Evolutionary conservation across 2,113 vertebrate species (phyloP).

Genomic region (Australoheros scitulus): DNA sequence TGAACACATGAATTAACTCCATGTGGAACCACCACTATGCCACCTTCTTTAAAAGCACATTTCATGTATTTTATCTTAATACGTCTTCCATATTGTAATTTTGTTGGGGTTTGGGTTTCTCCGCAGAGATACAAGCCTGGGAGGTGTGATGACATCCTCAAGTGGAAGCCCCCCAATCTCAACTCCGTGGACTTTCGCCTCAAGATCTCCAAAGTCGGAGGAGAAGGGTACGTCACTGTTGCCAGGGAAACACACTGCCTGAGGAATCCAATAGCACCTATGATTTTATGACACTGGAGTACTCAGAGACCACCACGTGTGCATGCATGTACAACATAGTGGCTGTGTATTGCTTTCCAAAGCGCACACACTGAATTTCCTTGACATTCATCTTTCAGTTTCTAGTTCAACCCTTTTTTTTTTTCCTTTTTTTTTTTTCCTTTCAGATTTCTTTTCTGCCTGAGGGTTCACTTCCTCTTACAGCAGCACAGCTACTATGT

Average conservation of each 20-base stretch:
- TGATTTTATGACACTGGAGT: conserved; percentile 34
- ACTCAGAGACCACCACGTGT: neutral
- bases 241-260: conserved; percentile 53
- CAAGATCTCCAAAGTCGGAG: conserved; percentile 96
- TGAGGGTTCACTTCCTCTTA: neutral
- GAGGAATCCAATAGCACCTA: conserved; percentile 41
- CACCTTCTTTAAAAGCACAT: neutral
- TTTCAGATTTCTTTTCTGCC: conserved; percentile 2
- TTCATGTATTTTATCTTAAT: neutral
- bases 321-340: neutral
- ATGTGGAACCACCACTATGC: too few species aligned
- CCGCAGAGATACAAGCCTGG: conserved; percentile 93
- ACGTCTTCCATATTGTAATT: neutral
- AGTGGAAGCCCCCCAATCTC: conserved; percentile 98
- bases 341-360: neutral
- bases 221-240: conserved; percentile 92
- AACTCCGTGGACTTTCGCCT: conserved; percentile 99
- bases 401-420: neutral
- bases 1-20: neutral
- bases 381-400: conserved; percentile 34
- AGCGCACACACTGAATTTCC: neutral
- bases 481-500: neutral
- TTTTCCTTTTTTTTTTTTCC: neutral
- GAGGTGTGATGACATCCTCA: conserved; percentile 96
- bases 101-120: neutral